Base-by-base conservation (phyloP, 2,113 vertebrate species). In the Anser cygnoides region DNA sequence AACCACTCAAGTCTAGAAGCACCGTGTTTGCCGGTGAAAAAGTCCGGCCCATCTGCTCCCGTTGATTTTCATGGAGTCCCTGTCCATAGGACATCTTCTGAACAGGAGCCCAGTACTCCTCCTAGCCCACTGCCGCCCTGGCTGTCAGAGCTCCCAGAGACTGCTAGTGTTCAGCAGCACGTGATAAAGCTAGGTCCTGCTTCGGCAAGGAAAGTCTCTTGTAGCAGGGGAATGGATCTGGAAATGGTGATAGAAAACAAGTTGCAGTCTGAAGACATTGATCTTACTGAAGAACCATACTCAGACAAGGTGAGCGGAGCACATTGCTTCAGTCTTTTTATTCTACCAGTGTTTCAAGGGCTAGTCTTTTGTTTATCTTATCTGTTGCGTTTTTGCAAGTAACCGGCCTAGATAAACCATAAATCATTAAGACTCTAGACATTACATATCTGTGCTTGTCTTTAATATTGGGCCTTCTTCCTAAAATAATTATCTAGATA, bases 271-370 rank as follows among this genome's bases (percentile, higher is more conserved):
- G 99, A 99, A 95, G 98, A 98, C 86, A 99, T 99, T 35, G 99
- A 99, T 82, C 99, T 99, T n/a, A 99, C 99, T 0, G 99, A 99
- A 96, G 99, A 99, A 82, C 99, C 99, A 0, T 99, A 99, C 95
- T 99, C 99, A 22, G 99, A 99, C 97, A 99, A 99, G 99, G 99
- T 99, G 91, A 75, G 61, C 13, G 7, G 21, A 55, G 29, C 43
- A 37, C n/a, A 29, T 33, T 17, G n/a, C 29, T 44, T 79, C 13
- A 19, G 1, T 9, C 1, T 11, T 33, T 86, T 93, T 65, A 49
- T 65, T 87, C 29, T 31, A 17, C 31, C 67, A 4, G 11, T 33
- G 11, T 89, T 71, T 12, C 35, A 50, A 39, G 28, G 15, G 3
- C 21, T 43, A 46, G 25, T 37, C 44, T 80, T 75, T 62, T 9